These are phyloP conservation scores for Podocnemis expansa DNA, from an alignment of 2,113 vertebrate genomes.

Conservation along the genomic window DNA sequence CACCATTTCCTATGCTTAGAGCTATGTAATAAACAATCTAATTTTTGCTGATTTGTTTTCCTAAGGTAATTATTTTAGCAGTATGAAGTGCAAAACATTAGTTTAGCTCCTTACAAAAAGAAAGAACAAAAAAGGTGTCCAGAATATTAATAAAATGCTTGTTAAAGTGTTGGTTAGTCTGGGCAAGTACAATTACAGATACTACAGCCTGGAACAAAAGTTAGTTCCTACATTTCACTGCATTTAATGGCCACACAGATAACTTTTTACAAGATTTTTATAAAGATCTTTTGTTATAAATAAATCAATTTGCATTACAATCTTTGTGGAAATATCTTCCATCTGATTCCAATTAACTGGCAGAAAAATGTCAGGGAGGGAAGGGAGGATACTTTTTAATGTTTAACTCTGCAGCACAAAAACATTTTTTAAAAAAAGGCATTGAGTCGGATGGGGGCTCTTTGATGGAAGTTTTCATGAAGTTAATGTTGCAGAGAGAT, in stretches of 20 bases:
- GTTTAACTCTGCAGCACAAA: conserved; percentile 52
- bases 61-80: conserved; percentile 19
- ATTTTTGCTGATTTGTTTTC: conserved; percentile 38
- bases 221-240: neutral
- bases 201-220: neutral
- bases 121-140: neutral
- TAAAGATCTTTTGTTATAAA: neutral
- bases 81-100: conserved; percentile 8
- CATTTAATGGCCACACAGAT: neutral
- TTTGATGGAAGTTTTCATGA: conserved; percentile 62
- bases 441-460: conserved; percentile 12
- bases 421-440: conserved; percentile 32
- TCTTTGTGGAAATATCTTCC: conserved; percentile 22
- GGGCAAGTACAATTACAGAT: neutral
- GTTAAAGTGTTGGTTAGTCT: neutral
- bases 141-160: conserved; percentile 22
- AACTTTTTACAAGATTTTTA: neutral
- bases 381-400: conserved; percentile 28
- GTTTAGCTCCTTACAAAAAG: neutral
- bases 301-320: conserved; percentile 9
- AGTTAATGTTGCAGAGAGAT: conserved; percentile 64
- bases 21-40: conserved; percentile 22
- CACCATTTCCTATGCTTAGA: neutral
- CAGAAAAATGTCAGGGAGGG: conserved; percentile 36
- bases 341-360: conserved; percentile 61